Conservation (phyloP, 2,113 vertebrate species). For the Hippopotamus amphibius region DNA sequence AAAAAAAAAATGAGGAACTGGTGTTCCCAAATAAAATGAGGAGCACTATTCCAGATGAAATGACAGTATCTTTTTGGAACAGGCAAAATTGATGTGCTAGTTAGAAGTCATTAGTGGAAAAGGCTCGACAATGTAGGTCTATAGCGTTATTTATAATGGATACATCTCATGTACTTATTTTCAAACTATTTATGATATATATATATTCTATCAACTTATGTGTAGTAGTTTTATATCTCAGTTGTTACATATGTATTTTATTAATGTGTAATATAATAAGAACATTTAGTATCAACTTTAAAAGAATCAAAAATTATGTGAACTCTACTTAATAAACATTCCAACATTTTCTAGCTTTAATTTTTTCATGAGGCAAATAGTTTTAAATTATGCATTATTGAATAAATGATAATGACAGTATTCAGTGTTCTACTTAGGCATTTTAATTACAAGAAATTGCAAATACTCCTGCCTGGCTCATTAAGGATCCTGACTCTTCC, state of each 20-base stretch:
- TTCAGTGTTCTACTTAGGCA: not conserved
- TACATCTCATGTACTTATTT: not conserved
- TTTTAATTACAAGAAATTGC: not conserved
- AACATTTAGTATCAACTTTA: not conserved
- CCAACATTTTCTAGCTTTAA: not conserved
- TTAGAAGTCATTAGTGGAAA: not conserved
- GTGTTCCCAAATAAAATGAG: not conserved
- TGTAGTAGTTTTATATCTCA: not conserved
- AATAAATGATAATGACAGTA: slow-evolving; percentile 21
- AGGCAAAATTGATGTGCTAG: not conserved
- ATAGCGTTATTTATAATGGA: not conserved
- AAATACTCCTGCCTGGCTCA: not conserved
- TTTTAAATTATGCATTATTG: slow-evolving; percentile 3
- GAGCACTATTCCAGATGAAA: not conserved
- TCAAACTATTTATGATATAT: not conserved
- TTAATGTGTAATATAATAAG: not conserved
- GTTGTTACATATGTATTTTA: not conserved
- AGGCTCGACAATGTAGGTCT: not conserved
- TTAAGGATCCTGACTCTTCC: not conserved
- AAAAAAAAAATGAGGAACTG: not conserved
- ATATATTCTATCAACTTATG: not conserved
- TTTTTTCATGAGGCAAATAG: slow-evolving; percentile 6
- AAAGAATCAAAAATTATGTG: not conserved
- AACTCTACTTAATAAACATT: not conserved
- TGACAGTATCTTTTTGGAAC: not conserved